Conservation (phyloP, 92 coral and sea anemone species). For the Micromussa lordhowensis region DNA sequence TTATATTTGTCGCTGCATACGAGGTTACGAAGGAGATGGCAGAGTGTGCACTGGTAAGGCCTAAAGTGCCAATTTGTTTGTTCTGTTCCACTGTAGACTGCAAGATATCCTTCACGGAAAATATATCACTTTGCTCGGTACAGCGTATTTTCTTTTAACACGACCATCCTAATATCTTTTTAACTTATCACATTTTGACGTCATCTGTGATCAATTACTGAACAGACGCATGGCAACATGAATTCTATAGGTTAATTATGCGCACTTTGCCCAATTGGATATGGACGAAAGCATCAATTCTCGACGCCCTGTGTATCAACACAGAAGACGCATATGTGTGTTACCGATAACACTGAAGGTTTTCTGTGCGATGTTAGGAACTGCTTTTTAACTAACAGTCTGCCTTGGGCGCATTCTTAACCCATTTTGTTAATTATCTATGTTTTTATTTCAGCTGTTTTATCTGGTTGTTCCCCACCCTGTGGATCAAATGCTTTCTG, state of each 20-base stretch:
- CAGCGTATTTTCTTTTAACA: neutral
- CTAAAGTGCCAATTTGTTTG: neutral
- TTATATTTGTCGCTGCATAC: conserved; percentile 43
- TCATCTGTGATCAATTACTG: no score
- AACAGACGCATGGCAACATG: no score
- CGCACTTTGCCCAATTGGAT: no score
- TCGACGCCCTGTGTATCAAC: conserved; percentile 66
- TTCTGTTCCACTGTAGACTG: neutral
- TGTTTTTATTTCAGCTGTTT: neutral
- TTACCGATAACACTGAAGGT: conserved; percentile 45
- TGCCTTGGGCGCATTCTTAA: neutral
- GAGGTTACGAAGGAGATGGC: conserved; percentile 62
- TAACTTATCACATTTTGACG: no score
- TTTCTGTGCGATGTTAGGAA: conserved; percentile 56
- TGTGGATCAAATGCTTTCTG: conserved; percentile 47
- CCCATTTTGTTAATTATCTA: no score
- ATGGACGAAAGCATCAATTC: conserved; percentile 31
- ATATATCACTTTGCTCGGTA: neutral
- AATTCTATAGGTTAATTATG: no score
- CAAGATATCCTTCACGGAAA: neutral
- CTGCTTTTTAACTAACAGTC: conserved; percentile 45
- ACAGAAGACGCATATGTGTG: conserved; percentile 57
- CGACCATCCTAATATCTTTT: neutral
- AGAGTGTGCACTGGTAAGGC: conserved; percentile 52
- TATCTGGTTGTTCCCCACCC: conserved; percentile 35